These are phyloP conservation scores for Cyrtonyx montezumae DNA, from an alignment of 2,113 vertebrate species.

Conservation along the genomic window DNA sequence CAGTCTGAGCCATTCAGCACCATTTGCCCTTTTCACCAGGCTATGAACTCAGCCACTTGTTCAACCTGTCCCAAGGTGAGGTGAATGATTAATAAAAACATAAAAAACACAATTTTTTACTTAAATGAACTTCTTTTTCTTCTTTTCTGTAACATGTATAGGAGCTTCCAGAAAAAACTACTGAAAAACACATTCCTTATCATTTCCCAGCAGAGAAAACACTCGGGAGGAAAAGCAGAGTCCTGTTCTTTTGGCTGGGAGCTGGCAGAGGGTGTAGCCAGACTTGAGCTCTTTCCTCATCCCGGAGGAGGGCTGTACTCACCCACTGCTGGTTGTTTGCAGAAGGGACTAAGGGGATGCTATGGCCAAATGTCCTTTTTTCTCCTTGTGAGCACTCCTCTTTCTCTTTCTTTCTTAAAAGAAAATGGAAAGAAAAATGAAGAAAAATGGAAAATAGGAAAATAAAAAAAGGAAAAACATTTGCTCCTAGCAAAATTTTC, in stretches of 20 bases:
- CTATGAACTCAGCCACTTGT: neutral
- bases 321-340: neutral
- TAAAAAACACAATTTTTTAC: neutral
- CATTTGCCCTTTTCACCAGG: neutral
- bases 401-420: neutral
- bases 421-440: neutral
- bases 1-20: neutral
- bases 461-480: neutral
- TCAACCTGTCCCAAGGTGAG: neutral
- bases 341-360: neutral
- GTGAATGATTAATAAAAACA: too few species aligned
- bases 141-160: neutral
- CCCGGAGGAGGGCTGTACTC: neutral
- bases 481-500: neutral
- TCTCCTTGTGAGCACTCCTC: neutral
- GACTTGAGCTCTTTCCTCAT: neutral
- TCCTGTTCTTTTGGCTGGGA: neutral
- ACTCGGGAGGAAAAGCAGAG: neutral
- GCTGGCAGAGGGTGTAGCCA: neutral
- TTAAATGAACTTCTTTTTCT: neutral
- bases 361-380: neutral
- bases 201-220: neutral
- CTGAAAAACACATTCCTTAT: neutral
- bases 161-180: neutral
- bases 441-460: neutral